Evolutionary conservation across 1,140 invertebrate genomes (phyloP).

Genomic region (Ruditapes philippinarum): DNA sequence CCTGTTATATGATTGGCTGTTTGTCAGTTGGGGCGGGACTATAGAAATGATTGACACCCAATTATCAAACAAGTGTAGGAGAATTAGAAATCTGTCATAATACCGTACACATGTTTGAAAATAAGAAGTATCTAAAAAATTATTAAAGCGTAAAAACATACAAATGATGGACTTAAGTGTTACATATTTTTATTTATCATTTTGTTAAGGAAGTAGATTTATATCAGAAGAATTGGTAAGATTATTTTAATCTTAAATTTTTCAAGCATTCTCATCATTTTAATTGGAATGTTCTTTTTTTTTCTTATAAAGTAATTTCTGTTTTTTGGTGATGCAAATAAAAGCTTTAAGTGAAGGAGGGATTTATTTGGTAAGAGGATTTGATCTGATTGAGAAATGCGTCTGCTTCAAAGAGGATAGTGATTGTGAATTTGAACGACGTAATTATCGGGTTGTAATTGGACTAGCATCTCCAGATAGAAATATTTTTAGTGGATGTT

Average conservation of each 20-base stretch:
- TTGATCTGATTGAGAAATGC: not conserved
- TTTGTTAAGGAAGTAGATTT: not conserved
- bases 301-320: not conserved
- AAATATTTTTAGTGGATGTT: constrained; percentile 13
- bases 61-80: constrained; percentile 60
- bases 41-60: constrained; percentile 46
- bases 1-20: constrained; percentile 37
- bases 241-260: not conserved
- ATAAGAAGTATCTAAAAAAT: constrained; percentile 43
- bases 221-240: not conserved
- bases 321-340: constrained; percentile 30
- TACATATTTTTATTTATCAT: not conserved
- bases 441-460: constrained; percentile 8
- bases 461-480: not conserved
- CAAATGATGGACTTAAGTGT: constrained; percentile 1
- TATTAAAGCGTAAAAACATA: constrained; percentile 5
- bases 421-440: constrained; percentile 14
- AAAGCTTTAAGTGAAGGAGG: not conserved
- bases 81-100: constrained; percentile 43
- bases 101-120: constrained; percentile 56
- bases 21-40: not conserved
- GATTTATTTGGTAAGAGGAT: constrained; percentile 26
- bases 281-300: constrained; percentile 1
- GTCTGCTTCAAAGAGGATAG: not conserved
- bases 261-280: not conserved